phyloP scores from a whole-genome alignment of 2,797 vertebrate species.

The Rhyacichthys aspro region DNA sequence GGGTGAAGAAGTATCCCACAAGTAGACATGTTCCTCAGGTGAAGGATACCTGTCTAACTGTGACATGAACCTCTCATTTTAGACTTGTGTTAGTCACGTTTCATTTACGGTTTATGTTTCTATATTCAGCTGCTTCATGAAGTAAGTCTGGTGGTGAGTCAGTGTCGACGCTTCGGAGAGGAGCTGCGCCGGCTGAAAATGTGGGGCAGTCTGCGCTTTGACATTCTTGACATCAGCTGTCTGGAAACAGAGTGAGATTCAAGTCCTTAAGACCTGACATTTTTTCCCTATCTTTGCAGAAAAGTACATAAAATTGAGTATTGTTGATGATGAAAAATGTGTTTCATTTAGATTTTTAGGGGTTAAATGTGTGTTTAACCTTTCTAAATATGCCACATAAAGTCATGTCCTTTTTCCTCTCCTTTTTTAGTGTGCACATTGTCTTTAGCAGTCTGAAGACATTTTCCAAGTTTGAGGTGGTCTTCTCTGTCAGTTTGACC shows the following conservation, averaged over 20 bases:
- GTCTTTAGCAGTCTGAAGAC: constrained; percentile 76
- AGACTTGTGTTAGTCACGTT: neutral
- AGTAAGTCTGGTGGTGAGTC: constrained; percentile 75
- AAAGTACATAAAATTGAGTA: too few species aligned
- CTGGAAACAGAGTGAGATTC: constrained; percentile 69
- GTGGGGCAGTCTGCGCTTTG: constrained; percentile 74
- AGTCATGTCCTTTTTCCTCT: neutral
- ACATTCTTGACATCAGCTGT: constrained; percentile 73
- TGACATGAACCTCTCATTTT: neutral
- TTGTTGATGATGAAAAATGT: too few species aligned
- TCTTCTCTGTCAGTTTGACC: constrained; percentile 57
- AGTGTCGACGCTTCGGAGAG: constrained; percentile 78
- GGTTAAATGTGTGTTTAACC: too few species aligned
- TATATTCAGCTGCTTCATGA: constrained; percentile 75
- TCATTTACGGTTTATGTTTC: neutral
- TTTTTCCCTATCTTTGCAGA: too few species aligned
- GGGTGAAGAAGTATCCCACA: constrained; percentile 74
- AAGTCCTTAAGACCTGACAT: too few species aligned
- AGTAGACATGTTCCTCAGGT: constrained; percentile 69
- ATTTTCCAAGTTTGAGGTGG: constrained; percentile 76
- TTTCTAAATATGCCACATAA: too few species aligned
- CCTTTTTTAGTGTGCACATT: constrained; percentile 68
- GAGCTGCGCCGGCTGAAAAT: constrained; percentile 76
- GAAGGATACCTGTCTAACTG: constrained; percentile 2
- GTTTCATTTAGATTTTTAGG: too few species aligned